Conservation (phyloP, 2,113 vertebrate genomes). For the Phalacrocorax brasilianus region DNA sequence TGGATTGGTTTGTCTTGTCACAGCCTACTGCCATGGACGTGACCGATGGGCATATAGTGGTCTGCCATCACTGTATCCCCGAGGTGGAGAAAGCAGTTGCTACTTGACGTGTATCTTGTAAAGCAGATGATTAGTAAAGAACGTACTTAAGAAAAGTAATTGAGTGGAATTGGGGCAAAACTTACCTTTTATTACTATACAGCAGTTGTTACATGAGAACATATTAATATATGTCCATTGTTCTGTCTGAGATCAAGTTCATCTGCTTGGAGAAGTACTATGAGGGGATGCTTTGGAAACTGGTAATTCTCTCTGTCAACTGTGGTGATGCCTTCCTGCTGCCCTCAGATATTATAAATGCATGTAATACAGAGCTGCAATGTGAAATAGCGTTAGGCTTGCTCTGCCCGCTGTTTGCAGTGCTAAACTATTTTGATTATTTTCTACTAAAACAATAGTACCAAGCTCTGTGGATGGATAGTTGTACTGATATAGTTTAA, state of each 20-base stretch:
- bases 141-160: background rate
- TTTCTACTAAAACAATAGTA: background rate
- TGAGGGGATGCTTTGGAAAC: background rate
- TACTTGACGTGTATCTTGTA: background rate
- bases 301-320: rapidly evolving
- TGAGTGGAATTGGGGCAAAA: background rate
- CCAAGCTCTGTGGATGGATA: background rate
- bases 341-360: background rate
- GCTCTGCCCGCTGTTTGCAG: background rate
- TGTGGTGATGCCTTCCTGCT: background rate
- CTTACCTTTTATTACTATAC: no score
- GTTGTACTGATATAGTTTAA: background rate
- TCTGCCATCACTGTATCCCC: background rate
- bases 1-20: background rate
- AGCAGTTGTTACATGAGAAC: background rate
- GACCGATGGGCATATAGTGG: background rate
- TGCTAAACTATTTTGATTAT: background rate
- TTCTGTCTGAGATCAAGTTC: background rate
- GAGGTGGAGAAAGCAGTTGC: background rate
- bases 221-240: background rate
- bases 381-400: background rate
- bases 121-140: background rate
- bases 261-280: background rate
- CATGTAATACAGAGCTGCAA: rapidly evolving
- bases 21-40: rapidly evolving